These are phyloP conservation scores for Odontomachus brunneus DNA, from an alignment of 1,140 invertebrate genomes.

Conservation along the genomic window DNA sequence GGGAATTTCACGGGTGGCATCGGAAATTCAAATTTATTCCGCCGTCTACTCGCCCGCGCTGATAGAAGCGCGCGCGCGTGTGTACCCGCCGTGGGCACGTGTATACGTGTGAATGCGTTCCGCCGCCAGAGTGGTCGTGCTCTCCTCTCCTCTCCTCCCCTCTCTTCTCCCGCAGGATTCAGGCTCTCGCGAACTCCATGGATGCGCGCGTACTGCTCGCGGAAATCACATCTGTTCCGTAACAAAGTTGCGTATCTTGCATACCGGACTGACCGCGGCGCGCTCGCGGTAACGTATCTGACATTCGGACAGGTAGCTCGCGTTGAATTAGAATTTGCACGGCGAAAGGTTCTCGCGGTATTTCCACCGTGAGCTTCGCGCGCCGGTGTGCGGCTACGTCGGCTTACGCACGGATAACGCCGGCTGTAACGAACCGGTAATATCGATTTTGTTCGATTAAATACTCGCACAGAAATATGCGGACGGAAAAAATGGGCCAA, in stretches of 20 bases:
- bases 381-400: too few species aligned
- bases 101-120: neutral
- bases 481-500: too few species aligned
- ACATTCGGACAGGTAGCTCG: constrained; percentile 23
- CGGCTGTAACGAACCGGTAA: too few species aligned
- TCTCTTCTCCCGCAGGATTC: neutral
- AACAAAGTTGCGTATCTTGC: constrained; percentile 58
- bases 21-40: constrained; percentile 68
- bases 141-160: too few species aligned
- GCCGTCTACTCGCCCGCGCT: constrained; percentile 56
- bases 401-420: too few species aligned
- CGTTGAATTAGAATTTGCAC: constrained; percentile 29
- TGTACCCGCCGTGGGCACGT: too few species aligned
- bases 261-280: constrained; percentile 1
- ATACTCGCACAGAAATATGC: too few species aligned
- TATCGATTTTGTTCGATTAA: too few species aligned
- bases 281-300: constrained; percentile 22
- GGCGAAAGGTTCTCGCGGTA: constrained; percentile 12
- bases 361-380: neutral
- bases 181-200: constrained; percentile 20
- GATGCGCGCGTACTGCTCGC: constrained; percentile 3
- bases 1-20: constrained; percentile 65
- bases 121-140: constrained; percentile 7
- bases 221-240: constrained; percentile 53
- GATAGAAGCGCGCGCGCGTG: constrained; percentile 32